phyloP scores from a whole-genome alignment of 2,797 vertebrate genomes.

The Myoxocephalus aenaeus region DNA sequence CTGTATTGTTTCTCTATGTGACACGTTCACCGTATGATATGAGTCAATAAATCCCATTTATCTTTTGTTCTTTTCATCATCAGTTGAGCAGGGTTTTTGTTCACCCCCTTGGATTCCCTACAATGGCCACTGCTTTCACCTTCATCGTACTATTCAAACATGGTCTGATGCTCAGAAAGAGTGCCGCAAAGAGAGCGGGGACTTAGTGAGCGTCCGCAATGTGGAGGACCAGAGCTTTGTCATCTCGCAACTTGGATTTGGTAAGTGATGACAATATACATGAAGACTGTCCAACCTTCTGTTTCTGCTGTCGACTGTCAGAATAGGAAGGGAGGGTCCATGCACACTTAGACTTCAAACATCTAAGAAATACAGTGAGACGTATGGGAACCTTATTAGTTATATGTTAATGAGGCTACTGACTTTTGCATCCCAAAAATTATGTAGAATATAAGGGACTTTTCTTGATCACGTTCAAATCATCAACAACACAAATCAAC shows the following conservation, averaged over 20 bases:
- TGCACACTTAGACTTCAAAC: neutral
- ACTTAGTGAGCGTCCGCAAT: conserved; percentile 88
- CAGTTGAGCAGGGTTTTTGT: conserved; percentile 83
- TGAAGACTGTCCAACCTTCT: neutral
- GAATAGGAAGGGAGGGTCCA: neutral
- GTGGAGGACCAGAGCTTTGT: conserved; percentile 92
- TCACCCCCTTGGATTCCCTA: conserved; percentile 89
- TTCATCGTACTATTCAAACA: conserved; percentile 82
- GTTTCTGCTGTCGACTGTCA: neutral
- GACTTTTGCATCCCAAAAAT: too few species aligned
- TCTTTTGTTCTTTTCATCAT: conserved; percentile 28
- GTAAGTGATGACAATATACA: conserved; percentile 75
- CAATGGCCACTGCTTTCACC: conserved; percentile 89
- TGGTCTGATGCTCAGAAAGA: conserved; percentile 85
- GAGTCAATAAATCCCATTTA: neutral
- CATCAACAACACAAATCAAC: too few species aligned
- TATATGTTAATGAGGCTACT: neutral
- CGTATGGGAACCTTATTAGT: neutral
- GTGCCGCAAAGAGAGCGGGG: conserved; percentile 89
- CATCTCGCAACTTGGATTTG: conserved; percentile 91
- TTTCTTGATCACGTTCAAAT: too few species aligned
- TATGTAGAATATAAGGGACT: too few species aligned
- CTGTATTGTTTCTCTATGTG: neutral
- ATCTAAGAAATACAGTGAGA: neutral
- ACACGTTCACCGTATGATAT: neutral